A percentile compares a stretch with the other conserved stretches of the same genome.
These are phyloP conservation scores for Toxotes jaculatrix DNA, from an alignment of 2,113 vertebrate species.

Conservation along the genomic window DNA sequence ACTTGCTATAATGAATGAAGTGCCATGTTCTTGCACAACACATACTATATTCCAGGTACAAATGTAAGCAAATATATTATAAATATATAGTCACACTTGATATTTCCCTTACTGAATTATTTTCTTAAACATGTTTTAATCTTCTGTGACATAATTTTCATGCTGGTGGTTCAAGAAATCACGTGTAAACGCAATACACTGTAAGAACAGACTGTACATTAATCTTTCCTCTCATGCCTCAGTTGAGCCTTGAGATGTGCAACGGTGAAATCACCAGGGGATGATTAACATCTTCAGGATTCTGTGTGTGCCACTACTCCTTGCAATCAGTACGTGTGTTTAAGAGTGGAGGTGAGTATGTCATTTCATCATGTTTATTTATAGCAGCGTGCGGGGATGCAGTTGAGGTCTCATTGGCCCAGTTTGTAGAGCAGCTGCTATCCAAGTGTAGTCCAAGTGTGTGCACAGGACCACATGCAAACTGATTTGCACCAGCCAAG, in stretches of 20 bases:
- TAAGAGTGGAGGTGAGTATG: slow-evolving; percentile 76
- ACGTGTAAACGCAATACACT: slow-evolving; percentile 2
- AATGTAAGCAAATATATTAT: not conserved
- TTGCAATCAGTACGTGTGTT: slow-evolving; percentile 61
- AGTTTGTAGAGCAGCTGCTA: slow-evolving; percentile 80
- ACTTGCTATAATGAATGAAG: not conserved
- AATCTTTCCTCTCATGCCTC: slow-evolving; percentile 21
- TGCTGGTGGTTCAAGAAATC: not conserved
- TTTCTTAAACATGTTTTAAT: not conserved
- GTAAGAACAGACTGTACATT: not conserved
- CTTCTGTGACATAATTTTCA: not conserved
- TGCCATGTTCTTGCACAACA: not conserved
- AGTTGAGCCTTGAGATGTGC: slow-evolving; percentile 21
- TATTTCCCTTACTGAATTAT: not conserved
- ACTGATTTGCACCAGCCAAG: slow-evolving; percentile 39
- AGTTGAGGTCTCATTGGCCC: slow-evolving; percentile 78
- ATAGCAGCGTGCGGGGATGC: slow-evolving; percentile 79
- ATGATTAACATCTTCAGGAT: slow-evolving; percentile 62
- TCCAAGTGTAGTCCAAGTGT: slow-evolving; percentile 53
- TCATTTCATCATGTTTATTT: slow-evolving; percentile 83
- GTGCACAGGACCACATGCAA: slow-evolving; percentile 38
- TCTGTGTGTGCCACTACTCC: slow-evolving; percentile 51
- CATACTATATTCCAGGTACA: not conserved
- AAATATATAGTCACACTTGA: not conserved
- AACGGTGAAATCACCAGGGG: slow-evolving; percentile 28